These are phyloP conservation scores for Erpornis zantholeuca DNA, from an alignment of 2,113 vertebrate species.

Conservation along the genomic window DNA sequence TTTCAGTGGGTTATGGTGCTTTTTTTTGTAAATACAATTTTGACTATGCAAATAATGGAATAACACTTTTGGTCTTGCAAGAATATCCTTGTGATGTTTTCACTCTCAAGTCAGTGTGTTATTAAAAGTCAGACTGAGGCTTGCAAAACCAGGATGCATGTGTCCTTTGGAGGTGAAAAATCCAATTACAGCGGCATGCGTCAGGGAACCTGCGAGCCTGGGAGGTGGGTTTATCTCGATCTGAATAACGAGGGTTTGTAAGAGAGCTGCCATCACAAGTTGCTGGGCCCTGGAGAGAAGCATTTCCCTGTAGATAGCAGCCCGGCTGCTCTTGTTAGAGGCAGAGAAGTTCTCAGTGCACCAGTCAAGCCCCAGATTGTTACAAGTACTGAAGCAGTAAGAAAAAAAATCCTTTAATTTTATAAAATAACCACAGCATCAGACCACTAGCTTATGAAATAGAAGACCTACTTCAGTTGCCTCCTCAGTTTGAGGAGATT, in stretches of 20 bases:
- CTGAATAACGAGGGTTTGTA: constrained; percentile 12
- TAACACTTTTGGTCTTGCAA: neutral
- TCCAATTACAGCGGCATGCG: constrained; percentile 31
- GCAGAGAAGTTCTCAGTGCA: neutral
- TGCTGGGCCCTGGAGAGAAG: constrained; percentile 32
- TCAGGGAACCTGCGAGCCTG: constrained; percentile 6
- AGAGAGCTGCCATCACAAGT: constrained; percentile 18
- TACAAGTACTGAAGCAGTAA: neutral
- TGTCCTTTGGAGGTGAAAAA: constrained; percentile 64
- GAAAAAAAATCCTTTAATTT: neutral
- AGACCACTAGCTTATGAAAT: constrained; percentile 28
- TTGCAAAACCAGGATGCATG: constrained; percentile 38
- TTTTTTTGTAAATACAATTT: neutral
- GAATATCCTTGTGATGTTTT: neutral
- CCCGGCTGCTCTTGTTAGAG: constrained; percentile 12
- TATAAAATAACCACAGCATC: neutral
- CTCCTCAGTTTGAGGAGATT: neutral
- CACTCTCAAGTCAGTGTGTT: constrained; percentile 14
- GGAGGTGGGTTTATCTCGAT: constrained; percentile 35
- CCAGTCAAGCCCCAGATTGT: neutral
- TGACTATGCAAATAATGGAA: neutral
- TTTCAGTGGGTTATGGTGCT: neutral
- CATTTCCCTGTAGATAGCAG: neutral
- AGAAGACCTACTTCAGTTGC: constrained; percentile 15
- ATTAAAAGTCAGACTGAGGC: constrained; percentile 16